phyloP scores from a whole-genome alignment of 2,113 vertebrate species.

The Sceloporus tristichus region DNA sequence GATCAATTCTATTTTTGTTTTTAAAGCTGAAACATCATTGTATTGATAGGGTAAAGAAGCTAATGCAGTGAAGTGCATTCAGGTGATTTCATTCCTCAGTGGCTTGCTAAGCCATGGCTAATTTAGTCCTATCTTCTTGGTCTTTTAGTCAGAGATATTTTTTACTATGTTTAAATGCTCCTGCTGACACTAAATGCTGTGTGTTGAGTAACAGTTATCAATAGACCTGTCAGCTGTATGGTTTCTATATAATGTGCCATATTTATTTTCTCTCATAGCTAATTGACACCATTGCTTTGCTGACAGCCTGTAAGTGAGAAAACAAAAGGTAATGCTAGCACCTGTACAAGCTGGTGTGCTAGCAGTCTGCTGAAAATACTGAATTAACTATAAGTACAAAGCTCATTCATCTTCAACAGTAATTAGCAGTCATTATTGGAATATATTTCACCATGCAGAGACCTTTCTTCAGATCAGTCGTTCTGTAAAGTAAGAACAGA shows the following conservation, averaged over 20 bases:
- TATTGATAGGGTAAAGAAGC: constrained; percentile 21
- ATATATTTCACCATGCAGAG: constrained; percentile 37
- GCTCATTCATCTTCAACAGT: not conserved
- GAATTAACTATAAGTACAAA: constrained; percentile 61
- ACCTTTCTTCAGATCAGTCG: not conserved
- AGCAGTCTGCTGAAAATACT: constrained; percentile 49
- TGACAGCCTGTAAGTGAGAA: constrained; percentile 54
- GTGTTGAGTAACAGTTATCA: constrained; percentile 40
- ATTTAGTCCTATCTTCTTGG: constrained; percentile 28
- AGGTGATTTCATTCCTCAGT: constrained; percentile 6
- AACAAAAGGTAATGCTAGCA: constrained; percentile 59
- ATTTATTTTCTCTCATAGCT: constrained; percentile 53
- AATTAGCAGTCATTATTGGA: constrained; percentile 32
- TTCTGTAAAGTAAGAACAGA: not conserved
- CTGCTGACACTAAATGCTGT: constrained; percentile 43
- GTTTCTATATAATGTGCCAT: constrained; percentile 47
- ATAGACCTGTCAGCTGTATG: constrained; percentile 39
- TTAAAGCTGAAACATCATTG: constrained; percentile 20
- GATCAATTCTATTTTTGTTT: constrained; percentile 13
- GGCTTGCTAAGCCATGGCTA: constrained; percentile 19
- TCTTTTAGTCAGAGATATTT: constrained; percentile 47
- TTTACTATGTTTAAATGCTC: constrained; percentile 58
- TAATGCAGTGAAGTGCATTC: constrained; percentile 10
- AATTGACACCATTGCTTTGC: constrained; percentile 46
- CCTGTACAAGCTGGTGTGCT: constrained; percentile 50